Conservation (phyloP, 2,113 vertebrate genomes). For the Rhineura floridana region DNA sequence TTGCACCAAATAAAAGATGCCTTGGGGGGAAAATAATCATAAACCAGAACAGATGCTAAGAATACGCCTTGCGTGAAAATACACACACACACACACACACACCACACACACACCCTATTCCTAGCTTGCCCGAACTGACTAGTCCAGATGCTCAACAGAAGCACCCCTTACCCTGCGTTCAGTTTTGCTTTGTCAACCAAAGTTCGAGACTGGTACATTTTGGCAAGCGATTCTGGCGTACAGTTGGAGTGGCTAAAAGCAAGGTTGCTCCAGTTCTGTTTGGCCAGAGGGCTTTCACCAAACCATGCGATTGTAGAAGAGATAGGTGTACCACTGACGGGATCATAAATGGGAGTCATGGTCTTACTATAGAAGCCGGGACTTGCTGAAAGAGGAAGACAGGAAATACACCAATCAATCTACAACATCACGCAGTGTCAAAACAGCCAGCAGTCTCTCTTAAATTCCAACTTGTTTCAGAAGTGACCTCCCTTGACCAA, state of each 20-base stretch:
- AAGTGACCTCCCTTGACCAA: neutral
- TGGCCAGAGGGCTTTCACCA: slow-evolving; percentile 81
- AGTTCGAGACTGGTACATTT: slow-evolving; percentile 87
- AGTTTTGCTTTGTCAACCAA: slow-evolving; percentile 90
- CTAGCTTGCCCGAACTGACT: neutral
- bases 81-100: no score
- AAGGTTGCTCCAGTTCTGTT: slow-evolving; percentile 77
- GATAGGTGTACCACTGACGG: slow-evolving; percentile 84
- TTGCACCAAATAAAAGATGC: no score
- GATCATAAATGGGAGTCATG: slow-evolving; percentile 91
- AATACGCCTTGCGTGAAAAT: no score
- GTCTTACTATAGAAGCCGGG: slow-evolving; percentile 91
- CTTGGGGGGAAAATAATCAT: no score
- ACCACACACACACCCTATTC: neutral
- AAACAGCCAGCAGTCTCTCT: neutral
- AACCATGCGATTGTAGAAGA: slow-evolving; percentile 91
- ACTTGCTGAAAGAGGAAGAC: slow-evolving; percentile 73
- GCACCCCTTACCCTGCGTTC: slow-evolving; percentile 83
- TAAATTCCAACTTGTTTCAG: neutral
- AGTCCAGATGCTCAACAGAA: neutral
- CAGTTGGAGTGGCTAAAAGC: slow-evolving; percentile 79
- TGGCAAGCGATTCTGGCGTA: slow-evolving; percentile 81
- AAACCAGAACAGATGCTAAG: no score
- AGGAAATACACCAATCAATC: neutral
- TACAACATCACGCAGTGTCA: neutral